These are phyloP conservation scores for Uromys caudimaculatus DNA, from an alignment of 2,797 vertebrate genomes.

Conservation along the genomic window DNA sequence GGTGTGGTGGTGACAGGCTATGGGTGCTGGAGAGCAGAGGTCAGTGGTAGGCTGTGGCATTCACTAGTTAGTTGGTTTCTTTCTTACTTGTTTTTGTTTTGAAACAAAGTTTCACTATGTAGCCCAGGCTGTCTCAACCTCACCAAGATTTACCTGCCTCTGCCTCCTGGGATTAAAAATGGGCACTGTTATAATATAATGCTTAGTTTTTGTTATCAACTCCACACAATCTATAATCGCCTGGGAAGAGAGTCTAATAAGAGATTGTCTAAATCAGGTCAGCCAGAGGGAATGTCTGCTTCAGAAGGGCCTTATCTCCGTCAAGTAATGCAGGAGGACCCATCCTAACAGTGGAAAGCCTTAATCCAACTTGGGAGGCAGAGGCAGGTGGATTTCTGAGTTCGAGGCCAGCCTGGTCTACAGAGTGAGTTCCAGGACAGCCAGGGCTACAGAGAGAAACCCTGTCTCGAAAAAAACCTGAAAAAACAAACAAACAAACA, in stretches of 20 bases:
- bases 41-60: not conserved
- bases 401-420: no score
- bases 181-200: not conserved
- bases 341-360: no score
- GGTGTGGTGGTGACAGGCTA: not conserved
- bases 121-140: not conserved
- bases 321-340: not conserved
- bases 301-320: not conserved
- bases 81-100: not conserved
- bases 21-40: not conserved
- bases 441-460: no score
- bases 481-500: no score
- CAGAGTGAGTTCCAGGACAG: no score
- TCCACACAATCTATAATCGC: not conserved
- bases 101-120: not conserved
- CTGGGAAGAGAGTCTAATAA: not conserved
- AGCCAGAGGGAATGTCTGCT: not conserved
- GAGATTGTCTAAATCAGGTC: not conserved
- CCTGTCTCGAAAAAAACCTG: no score
- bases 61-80: not conserved
- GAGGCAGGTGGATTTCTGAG: no score
- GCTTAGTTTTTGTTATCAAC: not conserved
- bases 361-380: no score
- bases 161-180: not conserved
- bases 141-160: not conserved